A percentile compares a stretch with the other conserved stretches of the same genome.
phyloP scores from a whole-genome alignment of 2,113 vertebrate genomes.

The Ptychochromis oligacanthus region DNA sequence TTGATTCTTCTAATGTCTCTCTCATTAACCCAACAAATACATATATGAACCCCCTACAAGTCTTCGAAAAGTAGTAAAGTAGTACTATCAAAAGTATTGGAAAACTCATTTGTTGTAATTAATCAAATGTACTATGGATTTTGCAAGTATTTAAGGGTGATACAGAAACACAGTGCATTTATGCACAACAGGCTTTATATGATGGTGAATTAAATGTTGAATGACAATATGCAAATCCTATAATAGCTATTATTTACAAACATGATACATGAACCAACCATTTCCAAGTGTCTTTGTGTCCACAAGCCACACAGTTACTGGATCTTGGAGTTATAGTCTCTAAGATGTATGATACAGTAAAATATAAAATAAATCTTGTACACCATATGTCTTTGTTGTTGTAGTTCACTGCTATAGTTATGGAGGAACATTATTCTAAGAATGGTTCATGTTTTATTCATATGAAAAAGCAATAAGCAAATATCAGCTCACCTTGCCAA shows the following conservation, averaged over 20 bases:
- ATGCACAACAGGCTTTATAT: neutral
- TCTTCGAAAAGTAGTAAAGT: too few relatives aligned
- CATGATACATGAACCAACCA: neutral
- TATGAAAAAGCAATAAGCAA: conserved; percentile 36
- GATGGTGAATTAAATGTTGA: neutral
- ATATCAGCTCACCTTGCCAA: conserved; percentile 17
- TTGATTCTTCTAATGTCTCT: too few relatives aligned
- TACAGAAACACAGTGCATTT: too few relatives aligned
- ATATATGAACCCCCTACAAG: too few relatives aligned
- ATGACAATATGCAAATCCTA: neutral
- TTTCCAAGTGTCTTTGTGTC: neutral
- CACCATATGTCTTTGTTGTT: conserved; percentile 25
- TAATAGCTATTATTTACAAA: neutral
- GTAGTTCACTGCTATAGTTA: conserved; percentile 9
- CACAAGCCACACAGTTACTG: neutral
- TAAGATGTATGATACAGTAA: neutral
- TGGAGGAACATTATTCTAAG: conserved; percentile 32
- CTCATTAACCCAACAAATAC: too few relatives aligned
- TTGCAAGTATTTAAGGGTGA: too few relatives aligned
- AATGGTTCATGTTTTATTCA: conserved; percentile 48
- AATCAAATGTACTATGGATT: too few relatives aligned
- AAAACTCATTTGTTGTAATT: too few relatives aligned
- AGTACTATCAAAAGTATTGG: too few relatives aligned
- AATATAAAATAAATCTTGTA: neutral
- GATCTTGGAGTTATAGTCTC: neutral